Percentiles rank a stretch among this genome's conserved stretches.
These are phyloP conservation scores for Dipus sagitta DNA, from an alignment of 2,797 vertebrate genomes.

Conservation along the genomic window DNA sequence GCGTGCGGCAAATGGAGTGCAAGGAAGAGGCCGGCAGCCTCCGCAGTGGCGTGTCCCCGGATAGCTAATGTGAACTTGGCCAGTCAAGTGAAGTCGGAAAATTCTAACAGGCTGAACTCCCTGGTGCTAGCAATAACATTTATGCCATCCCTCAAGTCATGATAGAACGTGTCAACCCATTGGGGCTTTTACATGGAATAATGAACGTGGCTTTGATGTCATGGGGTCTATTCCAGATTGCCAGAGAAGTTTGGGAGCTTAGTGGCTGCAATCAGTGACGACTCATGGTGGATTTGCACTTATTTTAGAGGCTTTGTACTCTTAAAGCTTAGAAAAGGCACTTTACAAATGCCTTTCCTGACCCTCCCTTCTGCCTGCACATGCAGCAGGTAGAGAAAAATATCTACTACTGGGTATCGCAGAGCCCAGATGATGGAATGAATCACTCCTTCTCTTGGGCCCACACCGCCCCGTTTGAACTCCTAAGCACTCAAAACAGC, in stretches of 20 bases:
- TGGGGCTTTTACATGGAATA: constrained; percentile 48
- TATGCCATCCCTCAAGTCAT: constrained; percentile 2
- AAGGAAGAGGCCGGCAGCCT: not conserved
- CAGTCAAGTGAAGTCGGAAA: constrained; percentile 40
- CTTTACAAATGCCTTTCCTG: not conserved
- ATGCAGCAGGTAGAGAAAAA: constrained; percentile 7
- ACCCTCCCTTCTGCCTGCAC: not conserved
- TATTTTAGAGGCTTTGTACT: constrained; percentile 9
- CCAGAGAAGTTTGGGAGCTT: constrained; percentile 40
- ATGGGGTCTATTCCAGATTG: constrained; percentile 39
- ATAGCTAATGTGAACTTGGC: constrained; percentile 34
- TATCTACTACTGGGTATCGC: not conserved
- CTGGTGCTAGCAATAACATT: constrained; percentile 59
- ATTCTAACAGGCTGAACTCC: constrained; percentile 28
- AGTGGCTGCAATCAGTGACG: not conserved
- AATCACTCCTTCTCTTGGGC: constrained; percentile 55
- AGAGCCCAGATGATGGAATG: constrained; percentile 39
- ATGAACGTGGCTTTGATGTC: constrained; percentile 30
- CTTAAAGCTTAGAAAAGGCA: not conserved
- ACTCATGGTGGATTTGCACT: constrained; percentile 24
- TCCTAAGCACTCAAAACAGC: not conserved
- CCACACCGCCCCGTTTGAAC: not conserved
- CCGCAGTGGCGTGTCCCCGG: not conserved
- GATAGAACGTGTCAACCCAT: constrained; percentile 39
- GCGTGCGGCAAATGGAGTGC: not conserved